Evolutionary conservation across 2,113 vertebrate species (phyloP).

Genomic region (Dolichallabes microphthalmus): DNA sequence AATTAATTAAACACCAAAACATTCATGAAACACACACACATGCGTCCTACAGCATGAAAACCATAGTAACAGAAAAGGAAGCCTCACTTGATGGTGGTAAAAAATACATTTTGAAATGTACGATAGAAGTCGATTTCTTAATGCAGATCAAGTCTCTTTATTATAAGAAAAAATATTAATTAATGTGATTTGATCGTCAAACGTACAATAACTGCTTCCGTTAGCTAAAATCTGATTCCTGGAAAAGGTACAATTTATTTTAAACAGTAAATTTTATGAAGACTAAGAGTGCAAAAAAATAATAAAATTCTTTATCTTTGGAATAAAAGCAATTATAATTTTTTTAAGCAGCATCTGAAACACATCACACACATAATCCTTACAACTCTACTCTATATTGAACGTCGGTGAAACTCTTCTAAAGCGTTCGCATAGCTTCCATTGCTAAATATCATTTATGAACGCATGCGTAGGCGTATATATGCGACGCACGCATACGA

Average conservation of each 20-base stretch:
- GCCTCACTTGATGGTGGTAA: neutral
- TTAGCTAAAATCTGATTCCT: neutral
- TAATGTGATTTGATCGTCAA: neutral
- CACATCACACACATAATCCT: constrained; percentile 6
- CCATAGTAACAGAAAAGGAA: neutral
- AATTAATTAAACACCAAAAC: neutral
- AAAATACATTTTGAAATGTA: neutral
- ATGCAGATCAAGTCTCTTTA: neutral
- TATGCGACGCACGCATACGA: neutral
- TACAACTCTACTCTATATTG: constrained; percentile 17
- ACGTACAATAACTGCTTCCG: neutral
- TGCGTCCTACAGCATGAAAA: neutral
- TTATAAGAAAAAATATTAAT: neutral
- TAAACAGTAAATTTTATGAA: no score
- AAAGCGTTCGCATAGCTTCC: neutral
- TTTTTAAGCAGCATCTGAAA: neutral
- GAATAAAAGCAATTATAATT: neutral
- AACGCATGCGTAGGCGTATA: constrained; percentile 14
- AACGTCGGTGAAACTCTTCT: neutral
- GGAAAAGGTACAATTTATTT: neutral
- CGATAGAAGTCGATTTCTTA: no score
- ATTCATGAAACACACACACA: constrained; percentile 22
- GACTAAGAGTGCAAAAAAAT: neutral
- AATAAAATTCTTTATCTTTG: neutral
- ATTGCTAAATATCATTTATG: constrained; percentile 22